phyloP scores from a whole-genome alignment of 2,888 invertebrate genomes.

The Hofmannophila pseudospretella region DNA sequence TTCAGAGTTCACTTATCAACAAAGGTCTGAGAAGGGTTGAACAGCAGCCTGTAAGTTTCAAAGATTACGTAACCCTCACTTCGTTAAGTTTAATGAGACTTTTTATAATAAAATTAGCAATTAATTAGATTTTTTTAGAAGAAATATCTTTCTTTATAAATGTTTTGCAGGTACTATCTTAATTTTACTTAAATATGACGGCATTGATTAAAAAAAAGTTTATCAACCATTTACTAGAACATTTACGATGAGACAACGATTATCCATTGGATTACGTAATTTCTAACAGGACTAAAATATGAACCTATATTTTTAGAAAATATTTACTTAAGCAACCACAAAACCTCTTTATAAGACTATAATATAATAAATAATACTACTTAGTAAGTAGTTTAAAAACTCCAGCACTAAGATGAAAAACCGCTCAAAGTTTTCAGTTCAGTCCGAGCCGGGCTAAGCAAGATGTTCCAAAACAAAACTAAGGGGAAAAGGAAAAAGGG shows the following conservation, averaged over 20 bases:
- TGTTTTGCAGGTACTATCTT: no score
- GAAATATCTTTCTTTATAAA: not conserved
- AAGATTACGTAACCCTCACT: slow-evolving; percentile 37
- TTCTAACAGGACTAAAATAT: no score
- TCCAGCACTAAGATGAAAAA: not conserved
- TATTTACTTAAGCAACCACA: no score
- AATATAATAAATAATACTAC: no score
- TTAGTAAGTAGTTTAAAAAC: no score
- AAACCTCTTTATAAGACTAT: no score
- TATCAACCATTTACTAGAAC: no score
- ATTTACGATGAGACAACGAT: no score
- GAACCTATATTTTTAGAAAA: no score
- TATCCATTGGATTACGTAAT: no score
- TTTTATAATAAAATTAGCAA: slow-evolving; percentile 4
- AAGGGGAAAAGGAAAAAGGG: slow-evolving; percentile 9
- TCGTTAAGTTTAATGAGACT: slow-evolving; percentile 8
- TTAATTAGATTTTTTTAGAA: slow-evolving; percentile 2
- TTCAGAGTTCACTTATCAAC: slow-evolving; percentile 40
- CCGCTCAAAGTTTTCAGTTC: not conserved
- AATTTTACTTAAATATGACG: no score
- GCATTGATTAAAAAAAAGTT: no score
- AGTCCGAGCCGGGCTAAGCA: not conserved
- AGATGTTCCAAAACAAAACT: slow-evolving; percentile 18
- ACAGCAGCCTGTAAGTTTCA: slow-evolving; percentile 35
- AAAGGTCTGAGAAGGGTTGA: slow-evolving; percentile 51